A percentile compares a stretch with the other conserved stretches of the same genome.
Conservation (phyloP, 35 echinoderm and acorn worm species). For the Ptychodera flava region DNA sequence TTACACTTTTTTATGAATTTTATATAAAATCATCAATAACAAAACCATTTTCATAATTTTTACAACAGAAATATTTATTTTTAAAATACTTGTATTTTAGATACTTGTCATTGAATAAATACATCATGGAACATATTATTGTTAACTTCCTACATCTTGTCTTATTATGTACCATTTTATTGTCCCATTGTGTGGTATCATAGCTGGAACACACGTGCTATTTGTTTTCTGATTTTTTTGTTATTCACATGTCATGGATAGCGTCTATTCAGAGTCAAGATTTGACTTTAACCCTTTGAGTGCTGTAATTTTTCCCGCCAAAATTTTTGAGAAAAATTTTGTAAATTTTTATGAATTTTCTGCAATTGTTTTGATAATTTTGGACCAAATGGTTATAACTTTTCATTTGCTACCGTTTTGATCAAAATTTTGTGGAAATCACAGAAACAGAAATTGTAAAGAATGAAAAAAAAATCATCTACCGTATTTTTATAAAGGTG, state of each 20-base stretch:
- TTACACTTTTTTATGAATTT: too few species aligned
- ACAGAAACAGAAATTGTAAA: background rate
- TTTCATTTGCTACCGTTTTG: too few species aligned
- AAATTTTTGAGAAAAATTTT: background rate
- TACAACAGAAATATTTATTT: too few species aligned
- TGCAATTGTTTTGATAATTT: background rate
- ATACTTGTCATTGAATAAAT: background rate
- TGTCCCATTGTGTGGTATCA: background rate
- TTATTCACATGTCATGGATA: too few species aligned
- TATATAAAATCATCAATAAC: too few species aligned
- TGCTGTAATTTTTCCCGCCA: background rate
- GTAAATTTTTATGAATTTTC: background rate
- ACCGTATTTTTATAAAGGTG: background rate
- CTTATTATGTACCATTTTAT: background rate
- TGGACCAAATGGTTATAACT: too few species aligned
- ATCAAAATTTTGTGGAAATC: background rate
- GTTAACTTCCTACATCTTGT: background rate
- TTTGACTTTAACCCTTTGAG: background rate
- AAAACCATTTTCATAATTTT: too few species aligned
- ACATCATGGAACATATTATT: background rate
- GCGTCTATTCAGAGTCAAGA: too few species aligned
- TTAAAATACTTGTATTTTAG: too few species aligned
- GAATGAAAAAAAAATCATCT: background rate
- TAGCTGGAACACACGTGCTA: background rate
- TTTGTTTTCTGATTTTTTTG: background rate